Evolutionary conservation across 2,113 vertebrate genomes (phyloP), one percentile per base, ranked within the genome.

Genomic region (Tinamus guttatus): DNA sequence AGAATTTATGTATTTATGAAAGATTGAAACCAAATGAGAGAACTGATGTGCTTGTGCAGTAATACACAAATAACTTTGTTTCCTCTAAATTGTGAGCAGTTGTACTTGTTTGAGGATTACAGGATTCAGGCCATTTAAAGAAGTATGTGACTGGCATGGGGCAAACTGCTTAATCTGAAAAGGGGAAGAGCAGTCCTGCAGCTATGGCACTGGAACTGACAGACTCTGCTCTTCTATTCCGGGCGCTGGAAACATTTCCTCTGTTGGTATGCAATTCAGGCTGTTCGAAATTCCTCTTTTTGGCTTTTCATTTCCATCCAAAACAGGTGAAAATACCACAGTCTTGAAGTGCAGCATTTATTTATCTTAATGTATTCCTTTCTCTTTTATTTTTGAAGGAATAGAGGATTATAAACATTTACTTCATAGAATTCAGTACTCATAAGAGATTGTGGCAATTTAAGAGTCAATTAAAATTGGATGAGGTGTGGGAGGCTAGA

Each of bases 391-490:
- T 93, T 74, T 88, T 87, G 13, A 89, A 91, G n/a, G 75, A 71
- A 85, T 65, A 59, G 24, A 9, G 41, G 17, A 47, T 83, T 86
- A 59, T 45, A 90, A 87, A 54, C 41, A 60, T 84, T 77, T 80
- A 51, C 45, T 74, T 75, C n/a, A 8, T 14, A 41, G 36, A 93
- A 68, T 58, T 54, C 13, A 79, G 54, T 30, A 70, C 45, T 88
- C 45, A 15, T 30, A 93, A 94, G 62, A 38, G 43, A 73, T 16
- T 73, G 40, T 64, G 59, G 74, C 62, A 96, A 49, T 73, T 95
- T 76, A 93, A 94, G 80, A 77, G 70, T 86, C 62, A 88, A 93
- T 87, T 81, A 87, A 94, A 96, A 85, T 87, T 95, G 65, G 43
- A 73, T 76, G 27, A 67, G 76, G 70, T 0, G 94, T 97, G 67